Conservation (phyloP, 2,113 vertebrate genomes). For the Pelecanoides urinatrix region DNA sequence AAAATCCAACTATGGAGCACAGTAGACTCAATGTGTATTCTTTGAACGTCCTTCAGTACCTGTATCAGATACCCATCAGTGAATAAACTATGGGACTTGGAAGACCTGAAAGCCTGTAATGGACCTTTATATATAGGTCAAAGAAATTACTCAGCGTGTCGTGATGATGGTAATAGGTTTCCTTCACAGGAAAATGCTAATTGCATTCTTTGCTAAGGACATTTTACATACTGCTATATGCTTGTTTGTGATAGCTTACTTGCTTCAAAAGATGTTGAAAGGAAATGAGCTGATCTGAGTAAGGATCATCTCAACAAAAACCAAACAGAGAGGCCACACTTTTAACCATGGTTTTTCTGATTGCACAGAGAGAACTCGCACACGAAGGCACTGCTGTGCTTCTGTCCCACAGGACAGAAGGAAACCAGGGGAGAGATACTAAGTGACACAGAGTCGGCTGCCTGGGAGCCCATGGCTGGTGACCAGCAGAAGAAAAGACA, state of each 20-base stretch:
- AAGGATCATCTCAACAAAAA: not conserved
- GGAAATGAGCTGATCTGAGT: not conserved
- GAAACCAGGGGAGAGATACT: not conserved
- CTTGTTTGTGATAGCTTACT: not conserved
- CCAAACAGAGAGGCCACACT: not conserved
- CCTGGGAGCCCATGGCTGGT: not conserved
- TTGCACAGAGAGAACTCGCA: not conserved
- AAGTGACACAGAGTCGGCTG: fast-evolving
- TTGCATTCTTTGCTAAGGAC: not conserved
- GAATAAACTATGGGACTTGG: not conserved
- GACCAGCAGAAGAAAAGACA: not conserved
- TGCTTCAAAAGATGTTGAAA: not conserved
- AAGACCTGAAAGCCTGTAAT: not conserved
- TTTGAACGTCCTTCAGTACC: not conserved
- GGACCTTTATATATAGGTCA: not conserved
- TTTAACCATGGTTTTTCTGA: not conserved
- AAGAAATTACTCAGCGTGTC: not conserved
- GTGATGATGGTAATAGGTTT: not conserved
- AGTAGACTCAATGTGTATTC: not conserved
- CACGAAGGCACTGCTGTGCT: not conserved
- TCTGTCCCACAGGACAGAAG: not conserved
- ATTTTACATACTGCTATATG: not conserved
- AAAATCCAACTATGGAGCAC: not conserved
- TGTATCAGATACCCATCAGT: not conserved
- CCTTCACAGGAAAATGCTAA: not conserved